A percentile compares a stretch with the other conserved stretches of the same genome.
Conservation (phyloP, 2,888 invertebrate species). For the Temnothorax ravouxi region DNA sequence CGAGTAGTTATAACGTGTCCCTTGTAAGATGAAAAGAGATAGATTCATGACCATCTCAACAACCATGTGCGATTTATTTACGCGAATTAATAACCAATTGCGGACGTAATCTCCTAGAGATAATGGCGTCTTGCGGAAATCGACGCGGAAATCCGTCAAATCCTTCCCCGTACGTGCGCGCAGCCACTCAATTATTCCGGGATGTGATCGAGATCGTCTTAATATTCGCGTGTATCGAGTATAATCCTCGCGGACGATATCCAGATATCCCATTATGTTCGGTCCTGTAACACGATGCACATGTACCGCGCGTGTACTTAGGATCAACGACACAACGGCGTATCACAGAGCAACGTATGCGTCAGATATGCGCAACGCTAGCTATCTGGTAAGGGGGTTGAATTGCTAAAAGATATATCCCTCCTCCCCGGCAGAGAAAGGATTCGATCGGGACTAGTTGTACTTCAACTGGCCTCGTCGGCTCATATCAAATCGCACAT, state of each 20-base stretch:
- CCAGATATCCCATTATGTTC: slow-evolving; percentile 61
- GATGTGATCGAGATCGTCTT: slow-evolving; percentile 45
- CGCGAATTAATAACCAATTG: slow-evolving; percentile 16
- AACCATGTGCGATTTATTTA: neutral
- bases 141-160: slow-evolving; percentile 33
- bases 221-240: slow-evolving; percentile 25
- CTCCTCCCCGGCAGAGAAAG: slow-evolving; percentile 64
- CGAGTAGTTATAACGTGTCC: too few relatives aligned
- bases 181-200: slow-evolving; percentile 36
- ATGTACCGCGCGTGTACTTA: slow-evolving; percentile 57
- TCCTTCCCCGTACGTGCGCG: neutral
- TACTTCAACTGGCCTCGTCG: slow-evolving; percentile 71
- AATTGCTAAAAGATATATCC: slow-evolving; percentile 83
- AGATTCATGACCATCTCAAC: neutral
- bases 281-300: slow-evolving; percentile 45
- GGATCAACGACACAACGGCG: slow-evolving; percentile 63
- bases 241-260: slow-evolving; percentile 42
- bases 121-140: slow-evolving; percentile 19
- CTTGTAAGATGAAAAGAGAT: neutral
- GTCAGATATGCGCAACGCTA: slow-evolving; percentile 59
- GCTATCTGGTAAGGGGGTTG: slow-evolving; percentile 60
- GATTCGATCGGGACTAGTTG: slow-evolving; percentile 76
- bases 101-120: slow-evolving; percentile 23
- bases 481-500: slow-evolving; percentile 72
- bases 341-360: slow-evolving; percentile 65